These are phyloP conservation scores for Sebastes schlegelii DNA, from an alignment of 2,113 vertebrate genomes.

Conservation along the genomic window DNA sequence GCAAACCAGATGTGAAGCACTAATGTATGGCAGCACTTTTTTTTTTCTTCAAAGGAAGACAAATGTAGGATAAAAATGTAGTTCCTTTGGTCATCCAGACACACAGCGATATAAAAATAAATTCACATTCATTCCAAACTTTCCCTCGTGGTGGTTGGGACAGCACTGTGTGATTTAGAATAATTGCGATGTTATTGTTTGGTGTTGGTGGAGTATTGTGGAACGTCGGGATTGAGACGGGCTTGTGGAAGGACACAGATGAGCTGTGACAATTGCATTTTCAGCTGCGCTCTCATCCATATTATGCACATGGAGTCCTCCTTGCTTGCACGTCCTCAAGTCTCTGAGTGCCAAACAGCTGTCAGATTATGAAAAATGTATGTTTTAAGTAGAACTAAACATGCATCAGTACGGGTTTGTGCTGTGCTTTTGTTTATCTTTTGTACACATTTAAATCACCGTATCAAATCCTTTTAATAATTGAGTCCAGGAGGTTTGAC, in stretches of 20 bases:
- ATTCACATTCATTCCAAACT: conserved; percentile 64
- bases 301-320: conserved; percentile 15
- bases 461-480: conserved; percentile 55
- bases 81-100: conserved; percentile 60
- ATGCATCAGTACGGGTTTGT: conserved; percentile 30
- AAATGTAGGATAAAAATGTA: conserved; percentile 79
- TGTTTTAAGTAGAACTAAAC: conserved; percentile 61
- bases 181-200: conserved; percentile 78
- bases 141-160: conserved; percentile 63
- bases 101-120: conserved; percentile 74
- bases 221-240: conserved; percentile 37
- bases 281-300: conserved; percentile 37
- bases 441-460: conserved; percentile 44
- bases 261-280: conserved; percentile 55
- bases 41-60: conserved; percentile 74
- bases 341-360: conserved; percentile 39
- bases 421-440: conserved; percentile 59
- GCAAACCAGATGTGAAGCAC: conserved; percentile 87
- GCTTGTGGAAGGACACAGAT: conserved; percentile 36
- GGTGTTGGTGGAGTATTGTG: conserved; percentile 56
- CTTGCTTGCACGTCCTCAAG: conserved; percentile 28
- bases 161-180: conserved; percentile 68
- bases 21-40: conserved; percentile 82
- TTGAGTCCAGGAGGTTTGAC: conserved; percentile 37
- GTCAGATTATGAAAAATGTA: conserved; percentile 54